phyloP scores from a whole-genome alignment of 2,113 vertebrate genomes.

The Stictonetta naevosa region DNA sequence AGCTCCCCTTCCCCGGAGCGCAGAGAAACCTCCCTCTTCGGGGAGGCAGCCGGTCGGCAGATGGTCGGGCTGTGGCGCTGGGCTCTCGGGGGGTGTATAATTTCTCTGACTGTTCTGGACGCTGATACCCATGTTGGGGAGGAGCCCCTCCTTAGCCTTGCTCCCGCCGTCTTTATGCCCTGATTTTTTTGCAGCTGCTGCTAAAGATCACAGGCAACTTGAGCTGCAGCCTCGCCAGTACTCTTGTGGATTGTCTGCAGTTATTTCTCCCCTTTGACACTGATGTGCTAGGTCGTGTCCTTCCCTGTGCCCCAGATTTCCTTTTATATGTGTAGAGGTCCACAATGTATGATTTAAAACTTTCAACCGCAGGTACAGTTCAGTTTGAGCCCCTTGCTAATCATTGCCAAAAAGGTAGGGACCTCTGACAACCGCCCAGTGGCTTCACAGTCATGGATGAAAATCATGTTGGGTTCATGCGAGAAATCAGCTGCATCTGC shows the following conservation, averaged over 20 bases:
- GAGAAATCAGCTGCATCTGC: not conserved
- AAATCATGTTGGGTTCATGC: not conserved
- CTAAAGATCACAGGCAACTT: conserved; percentile 29
- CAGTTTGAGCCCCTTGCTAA: not conserved
- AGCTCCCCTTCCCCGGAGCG: not conserved
- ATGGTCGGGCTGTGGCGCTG: conserved; percentile 16
- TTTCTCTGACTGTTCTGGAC: conserved; percentile 46
- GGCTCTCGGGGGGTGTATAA: conserved; percentile 22
- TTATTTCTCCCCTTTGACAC: not conserved
- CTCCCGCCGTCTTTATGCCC: conserved; percentile 14
- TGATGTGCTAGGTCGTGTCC: not conserved
- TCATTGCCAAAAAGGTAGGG: not conserved
- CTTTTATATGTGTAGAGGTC: not conserved
- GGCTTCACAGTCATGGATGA: not conserved
- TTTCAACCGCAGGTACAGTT: not conserved
- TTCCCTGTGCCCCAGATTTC: not conserved
- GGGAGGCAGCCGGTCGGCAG: conserved; percentile 52
- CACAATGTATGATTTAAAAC: not conserved
- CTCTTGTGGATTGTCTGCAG: not conserved
- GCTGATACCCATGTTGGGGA: not conserved
- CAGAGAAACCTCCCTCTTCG: not conserved
- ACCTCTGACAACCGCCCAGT: not conserved
- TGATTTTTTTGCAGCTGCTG: conserved; percentile 48
- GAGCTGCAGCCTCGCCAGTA: not conserved
- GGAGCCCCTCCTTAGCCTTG: conserved; percentile 27